Base-by-base conservation (phyloP, 1,140 invertebrate genomes). In the Eurosta solidaginis region DNA sequence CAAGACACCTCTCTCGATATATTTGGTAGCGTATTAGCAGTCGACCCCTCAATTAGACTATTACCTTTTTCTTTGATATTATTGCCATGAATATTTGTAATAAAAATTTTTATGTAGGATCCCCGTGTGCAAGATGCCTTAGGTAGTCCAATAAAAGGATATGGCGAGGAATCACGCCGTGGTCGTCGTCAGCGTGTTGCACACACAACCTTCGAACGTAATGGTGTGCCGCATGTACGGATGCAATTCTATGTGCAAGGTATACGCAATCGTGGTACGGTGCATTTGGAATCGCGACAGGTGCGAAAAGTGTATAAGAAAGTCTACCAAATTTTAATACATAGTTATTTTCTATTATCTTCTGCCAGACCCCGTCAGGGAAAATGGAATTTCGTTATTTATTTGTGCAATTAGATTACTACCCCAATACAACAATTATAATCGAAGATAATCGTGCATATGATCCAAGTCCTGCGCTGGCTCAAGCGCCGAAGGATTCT, bases 161-260 rank as follows among this genome's bases (percentile, higher is more conserved):
- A 92, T 88, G 96, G 96, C 2, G 95, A 97, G 88, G 93, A 95
- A 86, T 94, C 92, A 20, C 90, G 93, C 42, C 89, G 96, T 81
- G 92, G 96, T 52, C 89, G 95, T 77, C 88, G 94, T 4, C 90
- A 91, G 79, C 91, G 91, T 91, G 93, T 89, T 80, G 96, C 94
- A 79, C 93, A 96, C 89, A 88, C 88, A 42, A 90, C 92, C 80
- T 96, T 93, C 87, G 90, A 92, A 77, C 92, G 92, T 45, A 91
- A 95, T 88, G 95, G 94, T 27, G 90, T 91, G 17, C 92, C 93
- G 81, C 92, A 94, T 83, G 92, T 97, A 89, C 91, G 94, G 82
- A 96, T 97, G 93, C 92, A 93, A 85, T 98, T 97, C 89, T 96
- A 97, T 85, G 91, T 98, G 45, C 92, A 96, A 89, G 96, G 96